Evolutionary conservation across 2,113 vertebrate species (phyloP), one percentile per base, ranked within the genome.

Genomic region (Chaetops frenatus): DNA sequence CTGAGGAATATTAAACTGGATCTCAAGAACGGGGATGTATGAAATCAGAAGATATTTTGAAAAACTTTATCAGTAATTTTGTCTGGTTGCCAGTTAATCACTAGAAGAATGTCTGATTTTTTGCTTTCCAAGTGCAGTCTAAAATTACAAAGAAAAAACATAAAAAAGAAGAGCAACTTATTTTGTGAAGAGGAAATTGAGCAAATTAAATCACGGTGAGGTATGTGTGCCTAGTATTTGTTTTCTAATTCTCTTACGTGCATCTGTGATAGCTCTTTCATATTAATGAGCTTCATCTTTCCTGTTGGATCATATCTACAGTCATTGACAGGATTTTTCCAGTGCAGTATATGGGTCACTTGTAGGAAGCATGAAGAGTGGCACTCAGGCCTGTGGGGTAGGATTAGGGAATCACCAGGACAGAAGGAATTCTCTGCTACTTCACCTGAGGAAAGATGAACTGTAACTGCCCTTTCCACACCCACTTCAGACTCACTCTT

Each of bases 21-120:
- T 81, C 47, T 83, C 58, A 74, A 47, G 40, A 93, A 48, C 13
- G 56, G 23, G 77, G 10, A 33, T 61, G 17, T 60, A 60, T 77
- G 62, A 90, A 95, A 94, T 90, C 35, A 83, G 50, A 80, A 58
- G 35, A n/a, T 66, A 62, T 66, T 93, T 88, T 79, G 3, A 48
- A 76, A 85, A 90, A 19, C 11, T n/a, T 80, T 47, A 13, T 65
- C 3, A 7, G 12, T 42, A 81, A 45, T 86, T 92, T 92, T 81
- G 5, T 42, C 29, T 80, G 12, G 9, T 65, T 94, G 72, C 14
- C 27, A 69, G 58, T 64, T 83, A 88, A 93, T 82, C 67, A 77
- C 27, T 58, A 62, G 18, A 79, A 53, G 15, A 86, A 82, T 38
- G 9, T 36, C 27, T 70, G 6, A 10, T 38, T 90, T 71, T 71